These are phyloP conservation scores for Ctenomys sociabilis DNA, from an alignment of 2,113 vertebrate genomes.

Conservation along the genomic window DNA sequence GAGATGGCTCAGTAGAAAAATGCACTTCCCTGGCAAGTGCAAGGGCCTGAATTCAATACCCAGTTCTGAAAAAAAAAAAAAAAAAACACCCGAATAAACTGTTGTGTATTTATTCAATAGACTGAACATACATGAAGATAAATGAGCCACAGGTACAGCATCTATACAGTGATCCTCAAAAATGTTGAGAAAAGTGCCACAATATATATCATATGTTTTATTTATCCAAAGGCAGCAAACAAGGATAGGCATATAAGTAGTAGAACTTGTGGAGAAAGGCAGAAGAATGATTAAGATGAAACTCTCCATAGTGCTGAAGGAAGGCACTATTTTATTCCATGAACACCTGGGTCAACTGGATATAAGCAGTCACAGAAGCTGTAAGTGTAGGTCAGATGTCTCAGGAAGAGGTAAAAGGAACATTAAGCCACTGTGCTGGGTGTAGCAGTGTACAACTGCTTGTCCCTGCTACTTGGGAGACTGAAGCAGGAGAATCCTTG, in stretches of 20 bases:
- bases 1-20: no score
- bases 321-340: constrained; percentile 2
- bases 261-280: not conserved
- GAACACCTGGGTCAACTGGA: not conserved
- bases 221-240: constrained; percentile 29
- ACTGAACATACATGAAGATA: constrained; percentile 14
- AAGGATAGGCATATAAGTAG: not conserved
- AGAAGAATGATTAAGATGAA: constrained; percentile 11
- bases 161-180: not conserved
- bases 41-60: no score
- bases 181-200: not conserved
- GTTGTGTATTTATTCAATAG: not conserved
- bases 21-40: no score
- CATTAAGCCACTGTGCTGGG: not conserved
- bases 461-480: not conserved
- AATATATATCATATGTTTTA: not conserved
- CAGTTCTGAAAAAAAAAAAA: no score
- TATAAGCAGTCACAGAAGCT: not conserved
- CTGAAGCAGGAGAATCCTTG: not conserved
- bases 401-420: not conserved
- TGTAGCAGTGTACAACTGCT: not conserved
- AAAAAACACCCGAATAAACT: no score
- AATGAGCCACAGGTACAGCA: not conserved
- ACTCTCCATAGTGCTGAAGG: not conserved
- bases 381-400: not conserved